Evolutionary conservation across 2,797 vertebrate species (phyloP).

Genomic region (Pachyuromys duprasi): DNA sequence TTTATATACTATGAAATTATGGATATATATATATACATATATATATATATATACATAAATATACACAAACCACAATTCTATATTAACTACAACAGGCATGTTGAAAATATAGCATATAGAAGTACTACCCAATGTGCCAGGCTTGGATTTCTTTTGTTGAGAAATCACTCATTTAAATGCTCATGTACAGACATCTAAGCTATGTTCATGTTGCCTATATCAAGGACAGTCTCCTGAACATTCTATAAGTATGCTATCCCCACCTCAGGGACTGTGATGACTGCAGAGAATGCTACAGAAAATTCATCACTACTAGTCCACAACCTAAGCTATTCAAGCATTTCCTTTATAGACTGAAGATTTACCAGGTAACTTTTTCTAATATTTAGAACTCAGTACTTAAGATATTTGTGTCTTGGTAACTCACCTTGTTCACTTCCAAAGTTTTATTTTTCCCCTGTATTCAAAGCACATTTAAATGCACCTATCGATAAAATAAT

Average conservation of each 20-base stretch:
- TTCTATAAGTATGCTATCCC: neutral
- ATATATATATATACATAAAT: neutral
- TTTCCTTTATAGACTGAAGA: neutral
- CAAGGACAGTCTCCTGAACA: neutral
- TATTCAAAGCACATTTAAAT: constrained; percentile 64
- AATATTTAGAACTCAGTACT: constrained; percentile 35
- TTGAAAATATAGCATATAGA: neutral
- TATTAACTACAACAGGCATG: neutral
- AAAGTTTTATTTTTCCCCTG: neutral
- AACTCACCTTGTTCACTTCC: constrained; percentile 46
- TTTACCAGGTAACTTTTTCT: constrained; percentile 13
- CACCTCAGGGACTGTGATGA: neutral
- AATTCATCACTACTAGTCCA: neutral
- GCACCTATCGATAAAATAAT: constrained; percentile 68
- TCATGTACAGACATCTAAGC: neutral
- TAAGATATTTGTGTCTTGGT: neutral
- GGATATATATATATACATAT: neutral
- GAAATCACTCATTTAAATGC: neutral
- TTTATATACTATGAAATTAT: neutral
- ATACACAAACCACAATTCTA: neutral
- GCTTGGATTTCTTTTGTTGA: neutral
- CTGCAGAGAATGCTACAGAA: neutral
- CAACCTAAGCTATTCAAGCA: neutral
- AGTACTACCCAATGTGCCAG: neutral
- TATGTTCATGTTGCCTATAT: neutral